Evolutionary conservation across 2,888 invertebrate genomes (phyloP), one percentile per base, ranked within the genome.

Genomic region (Tromatobia lineatoria): DNA sequence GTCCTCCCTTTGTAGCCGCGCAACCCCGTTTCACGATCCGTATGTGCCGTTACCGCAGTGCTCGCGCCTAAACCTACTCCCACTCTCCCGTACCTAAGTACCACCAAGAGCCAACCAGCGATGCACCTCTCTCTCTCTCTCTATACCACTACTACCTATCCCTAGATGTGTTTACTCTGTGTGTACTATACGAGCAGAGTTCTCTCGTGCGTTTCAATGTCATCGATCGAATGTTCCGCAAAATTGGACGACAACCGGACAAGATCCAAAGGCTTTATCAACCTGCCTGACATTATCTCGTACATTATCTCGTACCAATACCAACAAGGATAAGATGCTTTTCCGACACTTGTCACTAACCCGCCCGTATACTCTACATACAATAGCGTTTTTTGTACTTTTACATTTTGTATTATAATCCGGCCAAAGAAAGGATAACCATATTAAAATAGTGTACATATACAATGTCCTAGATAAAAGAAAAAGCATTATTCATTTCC

Each of bases 1-100:
- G 86, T 86, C 86, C 79, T 85, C 85, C 87, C 88, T 89, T 87
- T 88, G 86, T 86, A 83, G 66, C 42, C 45, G 42, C 20, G 25
- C 45, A 13, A 20, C 57, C 47, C 70, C 38, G 50, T 80, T 77
- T 71, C 61, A 76, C 69, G 45, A 80, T 69, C 57, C 80, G 66
- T 80, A 80, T 73, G 73, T 73, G 80, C 57, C 64, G 34, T 42
- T n/a, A 59, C 61, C 69, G 59, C 69, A 52, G 42, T 61, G 70
- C 42, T 52, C 69, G 38, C 52, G 69, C 50, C 42, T 52, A n/a
- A 54, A 7, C 52, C n/a, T n/a, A n/a, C 70, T 25, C 45, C 59
- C 57, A 45, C 29, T 42, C 42, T n/a, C 25, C 59, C 57, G 71
- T 71, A 57, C 23, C 54, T 45, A 73, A 45, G n/a, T n/a, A n/a